phyloP scores from a whole-genome alignment of 2,113 vertebrate species.

The Anser brachyrhynchus region DNA sequence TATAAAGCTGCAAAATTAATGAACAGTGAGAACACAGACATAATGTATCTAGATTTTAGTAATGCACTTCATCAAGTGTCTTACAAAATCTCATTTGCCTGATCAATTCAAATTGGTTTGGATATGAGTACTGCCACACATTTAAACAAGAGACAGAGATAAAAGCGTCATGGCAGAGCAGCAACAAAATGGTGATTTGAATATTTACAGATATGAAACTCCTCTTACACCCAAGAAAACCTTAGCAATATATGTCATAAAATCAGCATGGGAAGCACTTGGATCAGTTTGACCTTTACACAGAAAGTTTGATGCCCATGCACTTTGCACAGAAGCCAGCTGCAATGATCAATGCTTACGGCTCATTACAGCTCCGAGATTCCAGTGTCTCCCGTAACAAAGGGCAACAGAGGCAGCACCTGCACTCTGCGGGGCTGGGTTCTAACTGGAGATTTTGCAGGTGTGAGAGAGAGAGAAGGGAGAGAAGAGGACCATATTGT shows the following conservation, averaged over 20 bases:
- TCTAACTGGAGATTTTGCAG: neutral
- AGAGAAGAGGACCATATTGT: neutral
- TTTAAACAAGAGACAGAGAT: neutral
- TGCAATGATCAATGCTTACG: neutral
- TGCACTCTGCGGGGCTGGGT: neutral
- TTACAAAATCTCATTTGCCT: neutral
- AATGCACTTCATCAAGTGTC: neutral
- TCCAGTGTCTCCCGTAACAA: neutral
- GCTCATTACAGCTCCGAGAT: neutral
- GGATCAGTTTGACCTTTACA: neutral
- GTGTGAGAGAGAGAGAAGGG: neutral
- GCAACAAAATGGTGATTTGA: neutral
- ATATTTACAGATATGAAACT: neutral
- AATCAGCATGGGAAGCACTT: neutral
- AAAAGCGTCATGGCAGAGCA: neutral
- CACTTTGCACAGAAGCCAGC: neutral
- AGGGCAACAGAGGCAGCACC: neutral
- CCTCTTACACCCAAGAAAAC: neutral
- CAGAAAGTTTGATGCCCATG: neutral
- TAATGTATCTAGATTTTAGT: neutral
- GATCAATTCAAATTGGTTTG: neutral
- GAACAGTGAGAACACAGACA: constrained; percentile 38
- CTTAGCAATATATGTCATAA: neutral
- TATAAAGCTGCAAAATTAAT: neutral
- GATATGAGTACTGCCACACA: fast-evolving